Evolutionary conservation across 1,140 invertebrate genomes (phyloP), one percentile per base, ranked within the genome.

Genomic region (Neodiprion pinetum): DNA sequence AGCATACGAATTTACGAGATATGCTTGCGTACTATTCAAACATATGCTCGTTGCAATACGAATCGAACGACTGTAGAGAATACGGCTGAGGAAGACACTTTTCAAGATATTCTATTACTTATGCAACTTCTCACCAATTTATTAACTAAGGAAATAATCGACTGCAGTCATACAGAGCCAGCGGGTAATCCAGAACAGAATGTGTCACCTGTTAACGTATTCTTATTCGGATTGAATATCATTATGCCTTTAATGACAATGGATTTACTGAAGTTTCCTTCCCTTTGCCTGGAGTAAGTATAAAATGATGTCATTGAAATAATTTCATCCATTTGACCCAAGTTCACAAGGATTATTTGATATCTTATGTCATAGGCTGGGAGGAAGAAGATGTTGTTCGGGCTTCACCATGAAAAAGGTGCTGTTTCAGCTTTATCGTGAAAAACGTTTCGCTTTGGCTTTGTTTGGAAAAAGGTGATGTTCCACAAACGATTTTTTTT

Each of bases 181-280:
- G 47, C 50, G 76, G 71, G 83, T 12, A 61, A 83, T 67, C 86
- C 88, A 48, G 84, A 83, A 23, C 80, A 82, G 23, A 74, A 83
- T n/a, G 83, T 91, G 14, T 90, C 87, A 12, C 90, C 91, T 7
- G 90, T 90, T 2, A 91, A 94, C 83, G 92, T 95, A 28, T 93
- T 92, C 79, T 80, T 95, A 4, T 92, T 90, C 85, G 94, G 94
- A 40, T 86, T 96, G 0, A 92, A 91, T 80, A 92, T 94, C 70
- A 88, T 96, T 70, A 92, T 95, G 89, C 94, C 94, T 23, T 84
- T 96, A 70, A 94, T 96, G 91, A 94, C 90, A 68, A 86, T 91
- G n/a, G 93, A 95, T 81, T 82, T 96, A 23, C 85, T 95, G 9
- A 91, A 94, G 82, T 93, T 95, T 85, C 92, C 92, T 14, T 89